A percentile compares a stretch with the other conserved stretches of the same genome.
These are phyloP conservation scores for Pangasius sanitwongsei DNA, from an alignment of 2,797 vertebrate genomes.

Conservation along the genomic window DNA sequence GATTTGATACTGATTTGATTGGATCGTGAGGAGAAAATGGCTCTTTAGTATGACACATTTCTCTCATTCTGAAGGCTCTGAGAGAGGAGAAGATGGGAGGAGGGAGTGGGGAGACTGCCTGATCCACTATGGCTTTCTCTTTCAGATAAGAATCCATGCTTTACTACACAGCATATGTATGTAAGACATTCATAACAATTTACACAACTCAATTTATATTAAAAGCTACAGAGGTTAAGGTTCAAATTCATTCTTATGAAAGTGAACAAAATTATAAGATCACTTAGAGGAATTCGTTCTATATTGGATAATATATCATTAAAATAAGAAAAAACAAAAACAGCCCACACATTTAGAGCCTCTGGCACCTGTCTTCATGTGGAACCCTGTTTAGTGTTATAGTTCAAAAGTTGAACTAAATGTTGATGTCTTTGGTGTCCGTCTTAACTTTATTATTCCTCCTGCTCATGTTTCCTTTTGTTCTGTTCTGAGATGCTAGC, in stretches of 20 bases:
- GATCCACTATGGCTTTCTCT: constrained; percentile 35
- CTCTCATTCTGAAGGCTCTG: constrained; percentile 60
- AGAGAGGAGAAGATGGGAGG: constrained; percentile 34
- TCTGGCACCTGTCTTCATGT: neutral
- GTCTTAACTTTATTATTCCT: neutral
- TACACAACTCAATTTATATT: neutral
- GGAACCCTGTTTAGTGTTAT: neutral
- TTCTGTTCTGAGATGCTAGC: neutral
- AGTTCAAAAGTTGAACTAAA: neutral
- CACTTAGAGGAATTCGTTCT: neutral
- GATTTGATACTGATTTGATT: constrained; percentile 62
- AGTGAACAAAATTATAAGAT: neutral
- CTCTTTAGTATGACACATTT: constrained; percentile 65
- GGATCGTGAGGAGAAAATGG: constrained; percentile 64
- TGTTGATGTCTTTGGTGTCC: neutral
- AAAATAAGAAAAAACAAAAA: neutral
- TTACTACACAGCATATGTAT: constrained; percentile 8
- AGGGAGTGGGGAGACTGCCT: constrained; percentile 1
- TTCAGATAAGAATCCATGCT: constrained; percentile 18
- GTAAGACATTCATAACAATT: neutral
- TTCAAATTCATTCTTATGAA: neutral
- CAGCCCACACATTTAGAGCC: neutral
- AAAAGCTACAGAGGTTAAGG: neutral
- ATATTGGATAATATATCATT: neutral
- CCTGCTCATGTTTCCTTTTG: neutral